These are phyloP conservation scores for Heliconius congener DNA, from an alignment of 1,140 invertebrate species.

Conservation along the genomic window DNA sequence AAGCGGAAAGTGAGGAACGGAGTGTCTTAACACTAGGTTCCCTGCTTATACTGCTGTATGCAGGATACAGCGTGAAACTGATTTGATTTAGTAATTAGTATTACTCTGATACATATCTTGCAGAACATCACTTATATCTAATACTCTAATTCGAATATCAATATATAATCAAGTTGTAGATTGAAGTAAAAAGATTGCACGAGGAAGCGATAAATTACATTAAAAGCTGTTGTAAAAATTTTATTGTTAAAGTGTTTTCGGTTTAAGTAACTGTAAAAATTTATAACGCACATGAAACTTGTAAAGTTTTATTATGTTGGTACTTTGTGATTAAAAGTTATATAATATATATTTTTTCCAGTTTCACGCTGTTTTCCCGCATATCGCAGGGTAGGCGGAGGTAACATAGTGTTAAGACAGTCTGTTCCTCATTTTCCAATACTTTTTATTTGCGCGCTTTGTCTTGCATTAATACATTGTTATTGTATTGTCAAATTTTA, in stretches of 20 bases:
- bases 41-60: no score
- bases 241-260: slow-evolving; percentile 23
- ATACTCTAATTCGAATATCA: not conserved
- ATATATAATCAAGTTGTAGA: not conserved
- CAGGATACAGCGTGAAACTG: no score
- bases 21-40: no score
- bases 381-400: no score
- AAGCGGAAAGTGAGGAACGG: no score
- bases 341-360: no score
- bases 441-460: no score
- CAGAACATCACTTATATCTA: not conserved
- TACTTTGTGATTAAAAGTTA: not conserved
- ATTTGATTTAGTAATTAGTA: not conserved
- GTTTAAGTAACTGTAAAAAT: slow-evolving; percentile 10
- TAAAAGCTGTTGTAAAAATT: slow-evolving; percentile 26
- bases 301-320: not conserved
- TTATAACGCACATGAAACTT: slow-evolving; percentile 1
- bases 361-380: no score
- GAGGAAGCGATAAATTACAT: slow-evolving; percentile 23
- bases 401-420: no score
- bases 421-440: no score
- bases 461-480: not conserved
- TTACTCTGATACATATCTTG: not conserved
- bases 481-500: not conserved
- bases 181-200: slow-evolving; percentile 22